phyloP scores from a whole-genome alignment of 2,888 invertebrate genomes.

The Homarus gammarus region DNA sequence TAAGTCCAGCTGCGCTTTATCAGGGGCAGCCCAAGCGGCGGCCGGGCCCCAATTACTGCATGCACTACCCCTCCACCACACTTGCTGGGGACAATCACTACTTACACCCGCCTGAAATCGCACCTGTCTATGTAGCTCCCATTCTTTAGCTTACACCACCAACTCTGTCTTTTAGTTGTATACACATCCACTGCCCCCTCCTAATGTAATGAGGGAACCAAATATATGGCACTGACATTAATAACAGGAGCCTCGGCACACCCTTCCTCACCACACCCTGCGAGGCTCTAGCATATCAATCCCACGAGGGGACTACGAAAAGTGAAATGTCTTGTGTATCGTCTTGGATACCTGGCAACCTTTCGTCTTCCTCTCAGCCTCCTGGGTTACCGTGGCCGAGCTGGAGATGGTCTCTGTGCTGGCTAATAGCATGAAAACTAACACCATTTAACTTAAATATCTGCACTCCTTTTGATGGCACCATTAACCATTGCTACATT shows the following conservation, averaged over 20 bases:
- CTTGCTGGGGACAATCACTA: neutral
- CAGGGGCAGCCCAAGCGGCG: constrained; percentile 1
- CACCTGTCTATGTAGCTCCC: neutral
- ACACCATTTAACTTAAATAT: neutral
- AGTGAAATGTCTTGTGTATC: too few species aligned
- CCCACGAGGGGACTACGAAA: too few species aligned
- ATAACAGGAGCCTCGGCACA: too few species aligned
- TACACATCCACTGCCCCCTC: too few species aligned
- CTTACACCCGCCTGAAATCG: neutral
- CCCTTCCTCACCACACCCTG: too few species aligned
- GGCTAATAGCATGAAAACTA: neutral
- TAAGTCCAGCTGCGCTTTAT: constrained; percentile 27
- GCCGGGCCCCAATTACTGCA: constrained; percentile 26
- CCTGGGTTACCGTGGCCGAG: too few species aligned
- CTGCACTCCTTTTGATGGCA: neutral
- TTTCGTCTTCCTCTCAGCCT: too few species aligned
- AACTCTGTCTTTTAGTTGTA: too few species aligned
- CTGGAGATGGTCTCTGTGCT: neutral
- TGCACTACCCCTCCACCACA: neutral
- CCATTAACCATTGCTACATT: neutral
- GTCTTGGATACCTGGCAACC: too few species aligned
- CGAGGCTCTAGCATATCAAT: too few species aligned
- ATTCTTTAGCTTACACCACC: neutral
- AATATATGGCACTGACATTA: too few species aligned
- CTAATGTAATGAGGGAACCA: too few species aligned